Evolutionary conservation across 2,113 vertebrate species (phyloP).

Genomic region (Vanacampus margaritifer): DNA sequence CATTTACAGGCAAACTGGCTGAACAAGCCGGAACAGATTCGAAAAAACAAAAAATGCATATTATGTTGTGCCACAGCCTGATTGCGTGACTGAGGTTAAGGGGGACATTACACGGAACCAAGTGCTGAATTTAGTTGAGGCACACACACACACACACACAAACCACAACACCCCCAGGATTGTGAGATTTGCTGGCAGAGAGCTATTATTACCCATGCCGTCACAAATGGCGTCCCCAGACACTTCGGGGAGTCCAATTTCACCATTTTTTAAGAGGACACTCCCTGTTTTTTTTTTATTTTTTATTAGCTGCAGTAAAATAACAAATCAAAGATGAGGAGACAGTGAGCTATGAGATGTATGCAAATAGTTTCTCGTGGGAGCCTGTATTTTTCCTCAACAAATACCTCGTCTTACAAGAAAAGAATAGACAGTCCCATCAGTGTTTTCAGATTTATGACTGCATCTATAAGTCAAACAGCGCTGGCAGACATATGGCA

Average conservation of each 20-base stretch:
- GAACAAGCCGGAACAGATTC: background rate
- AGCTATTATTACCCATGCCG: slow-evolving; percentile 53
- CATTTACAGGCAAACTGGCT: background rate
- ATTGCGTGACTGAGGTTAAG: background rate
- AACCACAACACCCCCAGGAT: slow-evolving; percentile 9
- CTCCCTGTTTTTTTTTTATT: slow-evolving; percentile 19
- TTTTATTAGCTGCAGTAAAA: slow-evolving; percentile 27
- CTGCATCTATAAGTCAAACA: slow-evolving; percentile 15
- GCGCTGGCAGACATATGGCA: slow-evolving; percentile 4
- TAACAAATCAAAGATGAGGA: slow-evolving; percentile 43
- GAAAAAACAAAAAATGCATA: background rate
- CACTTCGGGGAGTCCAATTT: slow-evolving; percentile 47
- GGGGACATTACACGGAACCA: slow-evolving; percentile 26
- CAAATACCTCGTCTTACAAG: slow-evolving; percentile 29
- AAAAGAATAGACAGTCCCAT: slow-evolving; percentile 1
- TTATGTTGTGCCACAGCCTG: background rate
- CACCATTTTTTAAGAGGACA: slow-evolving; percentile 46
- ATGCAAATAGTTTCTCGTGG: slow-evolving; percentile 46
- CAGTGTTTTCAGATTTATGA: slow-evolving; percentile 15
- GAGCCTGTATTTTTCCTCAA: slow-evolving; percentile 32
- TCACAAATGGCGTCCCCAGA: slow-evolving; percentile 32
- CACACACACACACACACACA: background rate
- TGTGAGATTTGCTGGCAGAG: slow-evolving; percentile 19
- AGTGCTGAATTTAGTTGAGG: slow-evolving; percentile 21
- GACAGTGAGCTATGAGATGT: slow-evolving; percentile 34